Evolutionary conservation across 1,140 invertebrate genomes (phyloP), one percentile per base, ranked within the genome.

Genomic region (Drosophila lacertosa): DNA sequence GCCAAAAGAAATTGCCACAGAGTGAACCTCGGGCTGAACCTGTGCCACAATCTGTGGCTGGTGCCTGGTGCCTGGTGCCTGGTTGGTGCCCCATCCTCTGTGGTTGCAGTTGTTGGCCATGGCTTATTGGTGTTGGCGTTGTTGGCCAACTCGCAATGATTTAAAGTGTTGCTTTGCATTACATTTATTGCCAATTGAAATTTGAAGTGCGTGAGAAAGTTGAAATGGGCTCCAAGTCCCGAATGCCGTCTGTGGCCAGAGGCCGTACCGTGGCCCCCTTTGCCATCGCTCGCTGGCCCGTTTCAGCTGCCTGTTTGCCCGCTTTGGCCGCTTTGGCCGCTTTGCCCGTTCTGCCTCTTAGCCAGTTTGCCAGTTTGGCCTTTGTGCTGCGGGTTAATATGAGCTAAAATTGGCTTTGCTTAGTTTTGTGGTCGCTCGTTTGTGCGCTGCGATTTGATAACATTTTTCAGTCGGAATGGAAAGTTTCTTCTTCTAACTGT

Each of bases 151-250:
- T 83, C 80, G 81, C 80, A 83, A 90, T 90, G 89, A 90, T 90
- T 90, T 90, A 90, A 90, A 90, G 89, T 90, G 89, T 90, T 90
- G 89, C 89, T 80, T 90, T 90, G 89, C 89, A 90, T 90, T 90
- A 90, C 89, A 90, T 90, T 90, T 90, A 90, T 90, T 90, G 89
- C 89, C 89, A 89, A 90, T 90, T 90, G 89, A 90, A 90, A 90
- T 89, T 89, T 90, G 89, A 90, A 90, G 89, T 90, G 89, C 89
- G 89, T 90, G 89, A 90, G 89, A 90, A 90, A 90, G 89, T 90
- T 80, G 80, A 74, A 86, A 86, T 86, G 79, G 70, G 68, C 55
- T 57, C 48, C 18, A 40, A 51, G 26, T 65, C 22, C 35, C 33
- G 33, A 37, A 58, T 33, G 16, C 62, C 35, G 67, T 57, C 51